phyloP scores from a whole-genome alignment of 2,797 vertebrate genomes.

The Sternotherus odoratus region DNA sequence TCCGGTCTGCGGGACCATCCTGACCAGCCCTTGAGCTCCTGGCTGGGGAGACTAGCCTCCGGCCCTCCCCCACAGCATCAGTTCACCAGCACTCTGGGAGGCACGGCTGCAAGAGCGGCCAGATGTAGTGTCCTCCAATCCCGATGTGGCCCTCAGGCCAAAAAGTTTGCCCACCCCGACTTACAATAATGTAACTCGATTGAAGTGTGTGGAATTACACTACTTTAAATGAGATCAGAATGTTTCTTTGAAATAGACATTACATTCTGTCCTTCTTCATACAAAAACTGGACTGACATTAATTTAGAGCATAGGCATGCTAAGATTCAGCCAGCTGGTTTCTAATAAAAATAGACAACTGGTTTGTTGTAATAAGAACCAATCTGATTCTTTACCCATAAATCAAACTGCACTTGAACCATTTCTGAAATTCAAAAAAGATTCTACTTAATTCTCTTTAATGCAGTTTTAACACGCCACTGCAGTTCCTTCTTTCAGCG shows the following conservation, averaged over 20 bases:
- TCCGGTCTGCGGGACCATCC: no score
- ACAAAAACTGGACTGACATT: accelerated
- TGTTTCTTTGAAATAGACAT: not conserved
- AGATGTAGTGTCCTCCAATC: no score
- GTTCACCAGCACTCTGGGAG: no score
- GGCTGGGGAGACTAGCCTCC: no score
- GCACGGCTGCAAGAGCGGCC: no score
- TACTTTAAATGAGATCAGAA: not conserved
- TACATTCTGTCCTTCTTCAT: not conserved
- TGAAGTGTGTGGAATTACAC: accelerated
- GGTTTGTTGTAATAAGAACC: not conserved
- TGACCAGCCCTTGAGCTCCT: no score
- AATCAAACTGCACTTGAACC: not conserved
- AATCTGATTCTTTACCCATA: not conserved
- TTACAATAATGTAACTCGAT: accelerated
- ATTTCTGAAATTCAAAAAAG: not conserved
- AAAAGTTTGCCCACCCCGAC: no score
- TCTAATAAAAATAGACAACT: not conserved
- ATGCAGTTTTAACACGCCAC: not conserved
- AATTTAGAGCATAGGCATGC: not conserved
- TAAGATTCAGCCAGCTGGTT: not conserved
- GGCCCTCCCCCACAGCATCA: no score
- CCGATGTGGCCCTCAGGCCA: no score
- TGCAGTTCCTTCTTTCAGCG: not conserved
- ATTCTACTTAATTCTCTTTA: not conserved